Evolutionary conservation across 2,113 vertebrate genomes (phyloP).

Genomic region (Rynchops niger): DNA sequence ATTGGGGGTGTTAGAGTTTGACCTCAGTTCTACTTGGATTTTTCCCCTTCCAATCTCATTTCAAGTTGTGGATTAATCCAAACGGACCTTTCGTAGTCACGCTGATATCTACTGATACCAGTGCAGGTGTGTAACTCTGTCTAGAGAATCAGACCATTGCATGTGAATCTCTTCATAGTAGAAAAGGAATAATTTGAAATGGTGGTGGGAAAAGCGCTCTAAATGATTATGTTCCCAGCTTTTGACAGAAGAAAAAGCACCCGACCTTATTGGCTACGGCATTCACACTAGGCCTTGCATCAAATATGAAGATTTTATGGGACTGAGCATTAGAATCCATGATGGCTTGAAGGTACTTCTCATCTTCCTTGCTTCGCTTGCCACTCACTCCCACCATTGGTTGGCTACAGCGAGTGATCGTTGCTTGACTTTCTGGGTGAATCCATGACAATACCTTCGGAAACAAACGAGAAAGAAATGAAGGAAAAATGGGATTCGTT

Average conservation of each 20-base stretch:
- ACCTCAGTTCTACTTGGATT: neutral
- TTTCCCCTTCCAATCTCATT: neutral
- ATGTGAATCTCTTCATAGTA: neutral
- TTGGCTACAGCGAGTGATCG: constrained; percentile 92
- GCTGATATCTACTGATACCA: neutral
- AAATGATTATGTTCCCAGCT: neutral
- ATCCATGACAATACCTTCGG: constrained; percentile 94
- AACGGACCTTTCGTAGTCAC: neutral
- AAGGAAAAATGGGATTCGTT: neutral
- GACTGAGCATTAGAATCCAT: constrained; percentile 99
- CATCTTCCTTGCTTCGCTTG: constrained; percentile 94
- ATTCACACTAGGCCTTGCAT: constrained; percentile 93
- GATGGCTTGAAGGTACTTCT: constrained; percentile 93
- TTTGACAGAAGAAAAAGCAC: neutral
- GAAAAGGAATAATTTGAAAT: neutral
- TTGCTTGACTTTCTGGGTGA: constrained; percentile 96
- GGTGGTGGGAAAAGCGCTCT: neutral
- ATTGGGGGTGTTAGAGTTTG: neutral
- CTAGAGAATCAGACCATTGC: neutral
- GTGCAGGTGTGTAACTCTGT: neutral
- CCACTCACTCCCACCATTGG: constrained; percentile 94
- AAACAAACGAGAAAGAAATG: neutral
- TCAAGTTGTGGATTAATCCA: neutral
- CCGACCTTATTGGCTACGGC: constrained; percentile 94
- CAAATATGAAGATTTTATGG: constrained; percentile 97